These are phyloP conservation scores for Coelinius sp. DNA, from an alignment of 2,888 invertebrate genomes.

Conservation along the genomic window DNA sequence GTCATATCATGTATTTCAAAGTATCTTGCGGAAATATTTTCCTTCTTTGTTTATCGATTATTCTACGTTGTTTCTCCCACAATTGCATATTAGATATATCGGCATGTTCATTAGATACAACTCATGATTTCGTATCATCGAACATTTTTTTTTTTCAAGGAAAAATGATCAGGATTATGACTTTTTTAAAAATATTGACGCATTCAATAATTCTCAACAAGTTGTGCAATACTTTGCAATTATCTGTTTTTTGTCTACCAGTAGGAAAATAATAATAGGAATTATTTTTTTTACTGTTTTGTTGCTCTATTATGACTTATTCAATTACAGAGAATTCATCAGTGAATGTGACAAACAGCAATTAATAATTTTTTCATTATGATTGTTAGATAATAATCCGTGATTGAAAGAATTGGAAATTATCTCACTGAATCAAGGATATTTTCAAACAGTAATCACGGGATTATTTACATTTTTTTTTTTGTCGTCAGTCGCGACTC, in stretches of 20 bases:
- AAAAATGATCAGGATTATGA: background rate
- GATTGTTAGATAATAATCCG: background rate
- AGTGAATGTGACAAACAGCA: background rate
- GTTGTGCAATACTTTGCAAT: background rate
- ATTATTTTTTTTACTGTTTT: background rate
- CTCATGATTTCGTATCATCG: background rate
- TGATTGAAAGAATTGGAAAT: background rate
- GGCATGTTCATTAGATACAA: background rate
- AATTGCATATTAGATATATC: background rate
- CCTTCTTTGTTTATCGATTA: conserved; percentile 8
- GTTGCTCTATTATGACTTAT: background rate
- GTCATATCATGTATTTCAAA: background rate
- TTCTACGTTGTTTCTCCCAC: background rate
- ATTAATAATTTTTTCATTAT: background rate
- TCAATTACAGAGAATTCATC: background rate
- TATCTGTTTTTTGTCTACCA: background rate
- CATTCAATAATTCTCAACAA: background rate
- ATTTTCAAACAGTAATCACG: background rate
- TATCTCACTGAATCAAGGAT: background rate
- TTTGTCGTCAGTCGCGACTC: background rate
- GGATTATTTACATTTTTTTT: no score
- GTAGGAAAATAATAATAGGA: background rate
- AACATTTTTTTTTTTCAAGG: background rate
- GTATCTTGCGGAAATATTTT: background rate
- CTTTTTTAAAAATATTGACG: background rate